Conservation (phyloP, 1,140 invertebrate species). For the Luehdorfia chinensis region DNA sequence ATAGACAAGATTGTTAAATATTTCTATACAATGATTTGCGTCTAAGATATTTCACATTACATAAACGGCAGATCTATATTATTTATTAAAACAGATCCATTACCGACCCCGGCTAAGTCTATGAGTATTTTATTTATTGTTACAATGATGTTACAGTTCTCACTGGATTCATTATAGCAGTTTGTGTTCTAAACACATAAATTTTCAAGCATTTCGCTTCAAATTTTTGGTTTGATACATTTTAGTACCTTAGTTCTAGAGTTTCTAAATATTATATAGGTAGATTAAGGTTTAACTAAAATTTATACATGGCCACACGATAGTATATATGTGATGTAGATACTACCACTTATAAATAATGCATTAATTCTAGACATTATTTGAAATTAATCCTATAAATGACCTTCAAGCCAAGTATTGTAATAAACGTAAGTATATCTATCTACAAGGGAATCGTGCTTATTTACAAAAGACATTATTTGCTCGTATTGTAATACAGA, state of each 20-base stretch:
- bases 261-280: constrained; percentile 40
- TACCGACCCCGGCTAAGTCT: constrained; percentile 13
- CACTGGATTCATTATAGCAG: constrained; percentile 54
- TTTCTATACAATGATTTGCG: no score
- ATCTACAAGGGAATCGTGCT: constrained; percentile 37
- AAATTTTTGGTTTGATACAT: constrained; percentile 74
- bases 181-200: constrained; percentile 73
- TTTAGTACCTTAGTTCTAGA: constrained; percentile 52
- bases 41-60: no score
- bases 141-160: constrained; percentile 47
- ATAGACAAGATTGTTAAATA: no score
- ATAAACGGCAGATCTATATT: background rate
- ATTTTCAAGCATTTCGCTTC: constrained; percentile 74
- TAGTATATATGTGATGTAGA: constrained; percentile 39
- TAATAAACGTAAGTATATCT: constrained; percentile 31
- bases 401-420: constrained; percentile 32
- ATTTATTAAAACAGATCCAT: no score
- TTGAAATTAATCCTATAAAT: constrained; percentile 24
- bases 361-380: constrained; percentile 33
- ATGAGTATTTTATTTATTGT: constrained; percentile 50
- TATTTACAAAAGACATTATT: constrained; percentile 35
- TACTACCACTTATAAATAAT: constrained; percentile 32
- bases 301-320: constrained; percentile 68
- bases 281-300: constrained; percentile 41
- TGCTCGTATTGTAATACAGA: constrained; percentile 4